Evolutionary conservation across 2,113 vertebrate species (phyloP).

Genomic region (Argyrosomus japonicus): DNA sequence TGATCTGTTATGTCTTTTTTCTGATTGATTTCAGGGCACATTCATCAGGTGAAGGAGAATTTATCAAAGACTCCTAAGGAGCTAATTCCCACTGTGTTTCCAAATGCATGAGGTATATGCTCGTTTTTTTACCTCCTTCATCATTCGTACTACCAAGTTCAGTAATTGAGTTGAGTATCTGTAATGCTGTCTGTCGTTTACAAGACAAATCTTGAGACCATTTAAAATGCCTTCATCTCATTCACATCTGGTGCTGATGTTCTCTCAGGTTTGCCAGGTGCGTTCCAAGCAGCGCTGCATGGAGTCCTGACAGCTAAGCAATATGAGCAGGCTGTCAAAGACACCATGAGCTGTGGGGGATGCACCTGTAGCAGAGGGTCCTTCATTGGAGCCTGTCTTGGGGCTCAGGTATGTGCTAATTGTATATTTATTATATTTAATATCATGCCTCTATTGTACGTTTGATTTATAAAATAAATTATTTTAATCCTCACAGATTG

Average conservation of each 20-base stretch:
- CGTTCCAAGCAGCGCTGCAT: slow-evolving; percentile 84
- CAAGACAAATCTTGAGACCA: background rate
- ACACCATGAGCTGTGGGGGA: slow-evolving; percentile 83
- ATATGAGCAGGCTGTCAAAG: slow-evolving; percentile 79
- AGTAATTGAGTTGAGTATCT: background rate
- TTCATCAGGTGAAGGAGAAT: slow-evolving; percentile 81
- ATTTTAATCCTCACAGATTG: slow-evolving; percentile 66
- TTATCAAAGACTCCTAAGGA: slow-evolving; percentile 72
- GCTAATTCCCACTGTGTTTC: slow-evolving; percentile 78
- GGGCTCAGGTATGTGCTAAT: slow-evolving; percentile 78
- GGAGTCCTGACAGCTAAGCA: slow-evolving; percentile 80
- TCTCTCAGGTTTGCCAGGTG: slow-evolving; percentile 83
- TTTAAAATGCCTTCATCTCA: background rate
- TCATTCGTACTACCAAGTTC: background rate
- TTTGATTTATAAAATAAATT: background rate
- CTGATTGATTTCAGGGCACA: slow-evolving; percentile 70
- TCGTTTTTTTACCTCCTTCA: background rate
- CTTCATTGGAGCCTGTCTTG: slow-evolving; percentile 84
- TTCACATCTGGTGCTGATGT: background rate
- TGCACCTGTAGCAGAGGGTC: slow-evolving; percentile 84
- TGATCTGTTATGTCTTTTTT: background rate
- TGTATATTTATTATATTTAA: background rate
- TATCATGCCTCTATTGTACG: background rate
- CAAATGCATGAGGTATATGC: slow-evolving; percentile 81
- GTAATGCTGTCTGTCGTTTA: background rate